Percentiles rank a stretch among this genome's conserved stretches.
These are phyloP conservation scores for Chloropsis cyanopogon DNA, from an alignment of 2,113 vertebrate species.

Conservation along the genomic window DNA sequence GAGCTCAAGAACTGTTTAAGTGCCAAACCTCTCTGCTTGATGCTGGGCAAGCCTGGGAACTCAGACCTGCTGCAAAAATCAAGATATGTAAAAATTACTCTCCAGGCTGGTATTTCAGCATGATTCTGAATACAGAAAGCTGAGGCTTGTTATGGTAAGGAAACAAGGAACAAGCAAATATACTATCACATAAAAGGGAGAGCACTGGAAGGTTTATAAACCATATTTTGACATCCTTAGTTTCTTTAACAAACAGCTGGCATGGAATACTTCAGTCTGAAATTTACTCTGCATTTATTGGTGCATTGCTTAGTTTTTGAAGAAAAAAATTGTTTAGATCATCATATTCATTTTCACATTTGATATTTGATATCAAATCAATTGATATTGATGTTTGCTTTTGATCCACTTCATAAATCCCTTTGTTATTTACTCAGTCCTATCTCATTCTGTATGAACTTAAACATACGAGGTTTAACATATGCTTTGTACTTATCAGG, in stretches of 20 bases:
- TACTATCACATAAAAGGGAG: background rate
- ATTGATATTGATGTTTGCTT: background rate
- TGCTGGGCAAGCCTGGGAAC: background rate
- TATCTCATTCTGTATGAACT: background rate
- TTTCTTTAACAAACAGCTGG: background rate
- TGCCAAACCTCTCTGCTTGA: background rate
- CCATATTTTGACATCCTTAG: background rate
- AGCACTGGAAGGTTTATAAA: background rate
- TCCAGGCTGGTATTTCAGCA: background rate
- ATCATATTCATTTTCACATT: background rate
- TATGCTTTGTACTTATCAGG: background rate
- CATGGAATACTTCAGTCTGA: background rate
- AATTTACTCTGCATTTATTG: background rate
- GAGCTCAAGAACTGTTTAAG: background rate
- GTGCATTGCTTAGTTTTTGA: background rate
- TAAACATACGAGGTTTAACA: background rate
- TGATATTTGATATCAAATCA: conserved; percentile 3
- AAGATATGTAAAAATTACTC: background rate
- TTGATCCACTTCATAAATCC: background rate
- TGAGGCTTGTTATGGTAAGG: background rate
- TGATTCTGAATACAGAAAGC: background rate
- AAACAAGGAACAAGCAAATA: background rate
- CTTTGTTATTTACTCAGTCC: background rate
- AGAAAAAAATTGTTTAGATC: background rate
- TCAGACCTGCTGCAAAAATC: background rate